Evolutionary conservation across 1,140 invertebrate species (phyloP), one percentile per base, ranked within the genome.

Genomic region (Pentalonia nigronervosa): DNA sequence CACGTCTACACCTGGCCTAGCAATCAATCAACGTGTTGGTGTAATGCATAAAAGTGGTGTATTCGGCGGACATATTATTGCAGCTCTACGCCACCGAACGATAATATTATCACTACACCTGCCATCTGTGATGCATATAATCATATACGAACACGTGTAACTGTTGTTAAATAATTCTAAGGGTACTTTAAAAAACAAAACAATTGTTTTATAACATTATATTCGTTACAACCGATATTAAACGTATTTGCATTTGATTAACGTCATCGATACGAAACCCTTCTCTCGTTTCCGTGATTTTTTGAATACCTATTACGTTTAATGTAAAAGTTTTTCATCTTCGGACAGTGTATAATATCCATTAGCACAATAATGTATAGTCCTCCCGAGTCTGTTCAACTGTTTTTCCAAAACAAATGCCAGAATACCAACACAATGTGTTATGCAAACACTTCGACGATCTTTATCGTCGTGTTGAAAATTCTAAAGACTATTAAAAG

Each of bases 21-120:
- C 36, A 60, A 91, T 91, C 90, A 56, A 91, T 91, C 90, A 91
- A 91, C 89, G 89, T n/a, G 60, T 20, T 76, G n/a, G n/a, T 76
- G 17, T 76, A 76, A 76, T 30, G n/a, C n/a, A 30, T 67, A 76
- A 11, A 7, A 67, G 60, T 76, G 30, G 30, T 76, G 60, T 76
- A 17, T 34, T 76, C 14, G 60, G 30, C 14, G 14, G 14, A n/a
- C 30, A 34, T 76, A 67, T n/a, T 14, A 34, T n/a, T n/a, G 30
- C 60, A n/a, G 60, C 60, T 76, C 14, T 76, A 34, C 60, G 30
- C 30, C 11, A 30, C 14, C n/a, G 60, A n/a, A 67, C 60, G 60
- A 67, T 30, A 67, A 67, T 67, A n/a, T n/a, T 76, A 76, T 76
- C 30, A 76, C n/a, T n/a, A 76, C 60, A 76, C 60, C n/a, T 76